Conservation (phyloP, 1,140 invertebrate genomes). For the Formica exsecta region DNA sequence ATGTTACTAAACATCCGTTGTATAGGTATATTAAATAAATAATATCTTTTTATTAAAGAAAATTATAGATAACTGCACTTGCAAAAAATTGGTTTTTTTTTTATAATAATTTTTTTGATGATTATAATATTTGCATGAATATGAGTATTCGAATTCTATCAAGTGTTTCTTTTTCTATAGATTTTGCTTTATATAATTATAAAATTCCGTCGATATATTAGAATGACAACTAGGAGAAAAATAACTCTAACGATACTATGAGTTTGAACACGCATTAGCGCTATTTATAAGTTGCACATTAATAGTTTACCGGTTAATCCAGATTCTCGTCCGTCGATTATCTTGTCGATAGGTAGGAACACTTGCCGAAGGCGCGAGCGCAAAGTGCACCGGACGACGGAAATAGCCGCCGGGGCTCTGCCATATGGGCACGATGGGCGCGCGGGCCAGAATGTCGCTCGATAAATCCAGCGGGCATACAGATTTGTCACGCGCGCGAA, state of each 20-base stretch:
- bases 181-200: not conserved
- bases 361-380: slow-evolving; percentile 64
- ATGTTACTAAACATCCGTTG: not conserved
- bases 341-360: slow-evolving; percentile 59
- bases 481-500: slow-evolving; percentile 77
- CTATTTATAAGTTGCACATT: not conserved
- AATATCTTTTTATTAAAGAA: not conserved
- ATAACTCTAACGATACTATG: not conserved
- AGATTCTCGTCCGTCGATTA: slow-evolving; percentile 27
- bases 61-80: not conserved
- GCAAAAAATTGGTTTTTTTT: not conserved
- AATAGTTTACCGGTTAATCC: not conserved
- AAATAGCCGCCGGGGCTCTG: slow-evolving; percentile 68
- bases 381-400: slow-evolving; percentile 61
- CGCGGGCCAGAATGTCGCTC: slow-evolving; percentile 71
- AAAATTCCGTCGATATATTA: not conserved
- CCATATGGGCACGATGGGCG: slow-evolving; percentile 72
- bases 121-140: not conserved
- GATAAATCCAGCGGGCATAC: slow-evolving; percentile 73
- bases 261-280: slow-evolving; percentile 9
- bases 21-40: not conserved
- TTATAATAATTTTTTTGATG: not conserved
- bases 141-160: not conserved
- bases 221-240: not conserved
- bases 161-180: too few species aligned